phyloP scores from a whole-genome alignment of 1,140 invertebrate genomes.

The Lethocerus indicus region DNA sequence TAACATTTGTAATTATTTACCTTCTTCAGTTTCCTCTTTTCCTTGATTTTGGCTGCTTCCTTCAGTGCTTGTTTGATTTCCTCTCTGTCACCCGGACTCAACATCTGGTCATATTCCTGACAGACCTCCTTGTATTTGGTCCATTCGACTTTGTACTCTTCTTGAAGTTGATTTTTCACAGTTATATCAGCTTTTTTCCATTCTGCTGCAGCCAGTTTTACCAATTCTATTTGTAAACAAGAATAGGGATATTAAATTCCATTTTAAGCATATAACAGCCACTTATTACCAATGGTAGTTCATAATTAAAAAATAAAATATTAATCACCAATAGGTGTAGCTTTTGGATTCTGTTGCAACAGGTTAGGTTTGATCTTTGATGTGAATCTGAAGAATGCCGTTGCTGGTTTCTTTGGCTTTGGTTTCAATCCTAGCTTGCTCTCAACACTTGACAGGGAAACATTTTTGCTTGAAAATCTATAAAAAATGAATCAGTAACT shows the following conservation, averaged over 20 bases:
- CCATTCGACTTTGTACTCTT: constrained; percentile 2
- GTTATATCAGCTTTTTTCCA: constrained; percentile 1
- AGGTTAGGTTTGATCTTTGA: not conserved
- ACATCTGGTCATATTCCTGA: constrained; percentile 1
- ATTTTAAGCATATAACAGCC: not conserved
- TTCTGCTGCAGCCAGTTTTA: constrained; percentile 1
- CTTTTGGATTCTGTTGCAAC: constrained; percentile 4
- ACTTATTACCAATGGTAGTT: not conserved
- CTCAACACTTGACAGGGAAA: not conserved
- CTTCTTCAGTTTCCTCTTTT: constrained; percentile 2
- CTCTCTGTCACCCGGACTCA: constrained; percentile 2
- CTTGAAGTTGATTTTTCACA: not conserved
- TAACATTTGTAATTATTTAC: not conserved
- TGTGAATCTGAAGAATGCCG: constrained; percentile 2
- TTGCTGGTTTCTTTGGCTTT: constrained; percentile 1
- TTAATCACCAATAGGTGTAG: not conserved
- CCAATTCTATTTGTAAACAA: constrained; percentile 1
- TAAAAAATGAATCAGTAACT: not conserved
- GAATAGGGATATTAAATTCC: not conserved
- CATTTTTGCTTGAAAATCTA: not conserved
- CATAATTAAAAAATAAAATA: not conserved
- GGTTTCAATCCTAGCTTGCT: constrained; percentile 5
- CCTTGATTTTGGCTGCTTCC: not conserved
- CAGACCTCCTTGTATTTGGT: not conserved
- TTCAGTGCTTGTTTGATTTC: not conserved